A percentile compares a stretch with the other conserved stretches of the same genome.
Evolutionary conservation across 2,888 invertebrate species (phyloP).

Genomic region (Diaphora mendica): DNA sequence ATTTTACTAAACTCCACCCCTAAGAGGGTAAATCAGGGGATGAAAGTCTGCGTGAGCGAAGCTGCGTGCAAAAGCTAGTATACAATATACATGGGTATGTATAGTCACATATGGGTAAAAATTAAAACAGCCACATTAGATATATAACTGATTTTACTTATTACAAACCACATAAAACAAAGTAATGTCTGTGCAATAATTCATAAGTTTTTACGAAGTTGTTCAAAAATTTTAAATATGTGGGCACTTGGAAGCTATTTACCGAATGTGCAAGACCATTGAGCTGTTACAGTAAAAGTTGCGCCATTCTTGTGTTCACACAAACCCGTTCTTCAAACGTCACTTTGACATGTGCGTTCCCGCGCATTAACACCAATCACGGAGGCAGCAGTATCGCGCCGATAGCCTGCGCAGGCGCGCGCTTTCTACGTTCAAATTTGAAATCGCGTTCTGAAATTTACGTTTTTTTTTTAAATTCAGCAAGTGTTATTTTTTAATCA

Average conservation of each 20-base stretch:
- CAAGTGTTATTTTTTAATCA: conserved; percentile 40
- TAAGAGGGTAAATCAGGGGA: too few species aligned
- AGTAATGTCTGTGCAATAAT: background rate
- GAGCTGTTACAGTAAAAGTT: conserved; percentile 25
- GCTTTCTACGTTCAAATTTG: conserved; percentile 58
- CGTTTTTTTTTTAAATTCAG: conserved; percentile 17
- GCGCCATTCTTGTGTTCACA: conserved; percentile 44
- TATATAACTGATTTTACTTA: too few species aligned
- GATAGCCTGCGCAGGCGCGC: conserved; percentile 66
- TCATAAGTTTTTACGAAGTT: background rate
- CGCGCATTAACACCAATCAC: conserved; percentile 74
- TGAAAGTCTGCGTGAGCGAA: too few species aligned
- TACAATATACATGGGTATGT: too few species aligned
- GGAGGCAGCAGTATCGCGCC: conserved; percentile 74
- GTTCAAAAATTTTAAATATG: background rate
- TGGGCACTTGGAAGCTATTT: conserved; percentile 2
- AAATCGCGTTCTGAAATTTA: conserved; percentile 40
- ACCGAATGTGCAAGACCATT: conserved; percentile 15
- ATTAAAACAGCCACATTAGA: too few species aligned
- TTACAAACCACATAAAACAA: background rate
- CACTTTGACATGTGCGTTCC: conserved; percentile 70
- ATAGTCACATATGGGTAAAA: too few species aligned
- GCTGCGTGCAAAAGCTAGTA: too few species aligned
- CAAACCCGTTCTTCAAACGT: conserved; percentile 62
- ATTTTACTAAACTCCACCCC: too few species aligned